Evolutionary conservation across 92 coral and sea anemone species (phyloP).

Genomic region (Virgularia gustaviana): DNA sequence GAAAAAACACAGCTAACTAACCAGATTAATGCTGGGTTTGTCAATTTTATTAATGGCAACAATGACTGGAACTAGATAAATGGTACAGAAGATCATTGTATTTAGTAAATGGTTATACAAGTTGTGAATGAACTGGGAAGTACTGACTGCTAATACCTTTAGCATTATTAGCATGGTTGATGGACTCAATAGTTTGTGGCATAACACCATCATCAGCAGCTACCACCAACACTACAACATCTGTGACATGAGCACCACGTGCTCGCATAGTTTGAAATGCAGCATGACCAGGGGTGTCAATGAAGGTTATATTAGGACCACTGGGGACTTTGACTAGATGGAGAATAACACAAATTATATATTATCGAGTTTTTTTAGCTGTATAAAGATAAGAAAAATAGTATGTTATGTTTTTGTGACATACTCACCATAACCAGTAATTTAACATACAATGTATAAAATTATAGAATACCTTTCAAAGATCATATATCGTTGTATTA

Average conservation of each 20-base stretch:
- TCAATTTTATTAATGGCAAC: slow-evolving; percentile 93
- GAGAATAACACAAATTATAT: neutral
- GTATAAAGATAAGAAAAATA: no score
- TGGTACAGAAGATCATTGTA: neutral
- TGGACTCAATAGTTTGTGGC: slow-evolving; percentile 87
- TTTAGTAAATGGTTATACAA: neutral
- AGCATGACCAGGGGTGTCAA: slow-evolving; percentile 98
- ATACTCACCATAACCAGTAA: no score
- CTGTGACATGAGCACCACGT: slow-evolving; percentile 96
- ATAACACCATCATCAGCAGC: slow-evolving; percentile 98
- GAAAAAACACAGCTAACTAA: slow-evolving; percentile 17
- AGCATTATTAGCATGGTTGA: slow-evolving; percentile 91
- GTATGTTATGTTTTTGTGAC: no score
- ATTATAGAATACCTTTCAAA: neutral
- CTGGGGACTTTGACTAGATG: slow-evolving; percentile 63
- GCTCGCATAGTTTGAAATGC: slow-evolving; percentile 97
- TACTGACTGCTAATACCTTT: slow-evolving; percentile 68
- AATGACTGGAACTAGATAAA: slow-evolving; percentile 87
- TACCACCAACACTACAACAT: slow-evolving; percentile 86
- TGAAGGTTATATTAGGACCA: slow-evolving; percentile 75
- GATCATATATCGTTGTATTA: neutral
- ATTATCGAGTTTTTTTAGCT: no score
- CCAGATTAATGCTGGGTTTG: slow-evolving; percentile 85
- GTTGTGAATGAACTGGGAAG: neutral
- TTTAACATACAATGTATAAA: no score